Evolutionary conservation across 2,888 invertebrate genomes (phyloP), one percentile per base, ranked within the genome.

Genomic region (Bedellia somnulentella): DNA sequence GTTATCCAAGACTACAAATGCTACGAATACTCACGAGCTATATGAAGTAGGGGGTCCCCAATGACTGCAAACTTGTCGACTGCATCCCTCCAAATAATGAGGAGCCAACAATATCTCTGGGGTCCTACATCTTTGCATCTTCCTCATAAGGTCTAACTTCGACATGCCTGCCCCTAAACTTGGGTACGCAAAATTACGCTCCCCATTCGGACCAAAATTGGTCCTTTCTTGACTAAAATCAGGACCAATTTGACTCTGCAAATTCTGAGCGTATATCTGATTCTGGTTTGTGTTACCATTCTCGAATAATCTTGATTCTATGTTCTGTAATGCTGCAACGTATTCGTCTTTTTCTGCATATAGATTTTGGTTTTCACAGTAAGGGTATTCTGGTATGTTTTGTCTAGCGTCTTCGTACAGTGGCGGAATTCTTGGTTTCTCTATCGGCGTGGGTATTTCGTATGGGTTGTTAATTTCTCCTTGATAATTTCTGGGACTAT

Each of bases 81-180:
- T 57, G 31, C 68, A 66, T 0, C 61, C 59, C 35, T 82, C 80
- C 30, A 87, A 54, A 52, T 85, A 87, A 40, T 86, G 83, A 10
- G 91, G 90, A 1, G 89, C 85, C 14, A 91, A 59, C 17, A 91
- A 61, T 21, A 91, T 83, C 67, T 91, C 90, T 0, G 89, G 87
- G 0, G 89, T 88, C 40, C 87, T 80, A 29, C 85, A 82, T 27
- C 83, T 61, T 44, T 64, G 66, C 54, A 66, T 47, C 39, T 59
- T 63, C 32, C 60, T 42, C 46, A 56, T 44, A 25, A 57, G 59
- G 29, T 63, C 63, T 46, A 50, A 50, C 39, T 82, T 81, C 5
- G n/a, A n/a, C n/a, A n/a, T n/a, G n/a, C n/a, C n/a, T n/a, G n/a
- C n/a, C n/a, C n/a, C n/a, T n/a, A 51, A 23, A 3, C 47, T 78